Conservation (phyloP, 1,140 invertebrate species). For the Camponotus vicinus region DNA sequence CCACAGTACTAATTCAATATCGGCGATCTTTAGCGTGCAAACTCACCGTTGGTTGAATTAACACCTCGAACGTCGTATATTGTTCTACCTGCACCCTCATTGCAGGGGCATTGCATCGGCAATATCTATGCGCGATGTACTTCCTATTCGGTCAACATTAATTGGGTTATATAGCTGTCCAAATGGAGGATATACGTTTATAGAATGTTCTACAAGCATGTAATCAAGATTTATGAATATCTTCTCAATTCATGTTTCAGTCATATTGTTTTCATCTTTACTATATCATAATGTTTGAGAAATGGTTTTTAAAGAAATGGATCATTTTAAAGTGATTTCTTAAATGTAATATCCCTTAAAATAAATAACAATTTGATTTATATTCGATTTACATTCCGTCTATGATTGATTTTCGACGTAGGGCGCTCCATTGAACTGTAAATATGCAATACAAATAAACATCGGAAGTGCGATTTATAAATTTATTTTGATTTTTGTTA, state of each 20-base stretch:
- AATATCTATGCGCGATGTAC: conserved; percentile 18
- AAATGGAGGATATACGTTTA: not conserved
- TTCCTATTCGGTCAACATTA: conserved; percentile 22
- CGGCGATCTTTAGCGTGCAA: conserved; percentile 45
- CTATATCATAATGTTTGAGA: not conserved
- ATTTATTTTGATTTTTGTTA: conserved; percentile 39
- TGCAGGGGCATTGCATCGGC: conserved; percentile 8
- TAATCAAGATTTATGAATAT: conserved; percentile 7
- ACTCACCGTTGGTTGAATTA: conserved; percentile 30
- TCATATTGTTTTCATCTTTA: not conserved
- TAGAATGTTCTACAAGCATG: not conserved
- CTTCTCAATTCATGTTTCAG: not conserved
- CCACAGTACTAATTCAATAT: conserved; percentile 64
- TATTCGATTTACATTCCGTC: conserved; percentile 63
- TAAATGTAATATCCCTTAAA: not conserved
- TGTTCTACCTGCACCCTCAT: conserved; percentile 30
- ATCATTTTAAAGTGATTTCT: not conserved
- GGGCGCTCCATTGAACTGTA: conserved; percentile 29
- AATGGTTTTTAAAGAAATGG: not conserved
- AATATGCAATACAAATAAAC: conserved; percentile 60
- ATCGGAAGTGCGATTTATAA: conserved; percentile 20
- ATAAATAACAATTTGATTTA: not conserved
- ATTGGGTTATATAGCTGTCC: not conserved
- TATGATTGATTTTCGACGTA: conserved; percentile 57
- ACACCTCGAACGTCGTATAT: conserved; percentile 43